Evolutionary conservation across 2,888 invertebrate species (phyloP).

Genomic region (Ceraclea dissimilis): DNA sequence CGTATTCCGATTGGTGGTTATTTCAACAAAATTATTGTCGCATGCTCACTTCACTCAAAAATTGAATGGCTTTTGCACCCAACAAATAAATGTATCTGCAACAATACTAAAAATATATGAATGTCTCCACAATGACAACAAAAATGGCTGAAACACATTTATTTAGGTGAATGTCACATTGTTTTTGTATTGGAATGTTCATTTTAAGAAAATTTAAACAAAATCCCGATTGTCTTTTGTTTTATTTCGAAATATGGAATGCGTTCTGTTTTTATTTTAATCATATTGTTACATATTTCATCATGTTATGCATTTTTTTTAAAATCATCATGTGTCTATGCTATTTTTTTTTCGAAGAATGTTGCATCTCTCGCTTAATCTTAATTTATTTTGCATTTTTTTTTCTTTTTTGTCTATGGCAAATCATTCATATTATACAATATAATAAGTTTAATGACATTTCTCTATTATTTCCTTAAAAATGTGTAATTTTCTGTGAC

Average conservation of each 20-base stretch:
- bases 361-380: neutral
- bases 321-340: neutral
- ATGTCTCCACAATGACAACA: too few relatives aligned
- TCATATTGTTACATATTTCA: neutral
- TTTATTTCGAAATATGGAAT: neutral
- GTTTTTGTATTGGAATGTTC: neutral
- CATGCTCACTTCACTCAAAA: too few relatives aligned
- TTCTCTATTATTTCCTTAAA: neutral
- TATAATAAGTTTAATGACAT: neutral
- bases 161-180: constrained; percentile 1
- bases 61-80: too few relatives aligned
- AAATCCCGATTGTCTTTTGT: neutral
- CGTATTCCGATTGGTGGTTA: too few relatives aligned
- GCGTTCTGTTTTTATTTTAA: constrained; percentile 1
- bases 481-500: too few relatives aligned
- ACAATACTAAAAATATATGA: too few relatives aligned
- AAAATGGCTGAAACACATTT: neutral
- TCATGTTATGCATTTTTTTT: constrained; percentile 4
- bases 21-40: too few relatives aligned
- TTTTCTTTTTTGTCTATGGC: neutral
- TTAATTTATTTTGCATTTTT: neutral
- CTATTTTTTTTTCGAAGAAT: neutral
- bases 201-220: neutral
- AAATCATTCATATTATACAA: neutral
- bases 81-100: too few relatives aligned